Conservation (phyloP, 1,140 invertebrate species). For the Adelges cooleyi region DNA sequence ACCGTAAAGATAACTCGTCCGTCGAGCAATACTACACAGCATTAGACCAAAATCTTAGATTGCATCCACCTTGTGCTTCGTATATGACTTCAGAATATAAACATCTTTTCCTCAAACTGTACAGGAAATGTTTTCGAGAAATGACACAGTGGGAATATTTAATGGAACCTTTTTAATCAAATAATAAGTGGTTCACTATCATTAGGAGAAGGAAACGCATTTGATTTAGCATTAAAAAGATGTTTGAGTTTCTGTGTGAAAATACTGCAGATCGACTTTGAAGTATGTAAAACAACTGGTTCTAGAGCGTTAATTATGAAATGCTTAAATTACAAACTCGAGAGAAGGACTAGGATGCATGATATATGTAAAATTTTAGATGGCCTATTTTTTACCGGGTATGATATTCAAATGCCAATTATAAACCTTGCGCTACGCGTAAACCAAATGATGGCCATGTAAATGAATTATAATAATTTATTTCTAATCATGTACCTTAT, state of each 20-base stretch:
- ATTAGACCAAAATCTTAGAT: neutral
- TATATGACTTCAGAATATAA: conserved; percentile 3
- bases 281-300: neutral
- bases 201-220: neutral
- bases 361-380: neutral
- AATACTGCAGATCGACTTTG: neutral
- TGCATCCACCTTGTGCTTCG: neutral
- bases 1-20: neutral
- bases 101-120: neutral
- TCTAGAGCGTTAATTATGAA: neutral
- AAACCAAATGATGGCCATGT: neutral
- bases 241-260: neutral
- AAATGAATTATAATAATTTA: too few relatives aligned
- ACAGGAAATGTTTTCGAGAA: neutral
- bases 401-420: conserved; percentile 1
- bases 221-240: neutral
- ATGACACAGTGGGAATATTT: neutral
- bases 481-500: too few relatives aligned
- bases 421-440: neutral
- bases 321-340: neutral
- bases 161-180: neutral
- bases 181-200: neutral
- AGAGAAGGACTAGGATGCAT: conserved; percentile 1
- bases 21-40: neutral
- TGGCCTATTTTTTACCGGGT: neutral